Conservation (phyloP, 2,888 invertebrate genomes). For the Allolobophora icterica region DNA sequence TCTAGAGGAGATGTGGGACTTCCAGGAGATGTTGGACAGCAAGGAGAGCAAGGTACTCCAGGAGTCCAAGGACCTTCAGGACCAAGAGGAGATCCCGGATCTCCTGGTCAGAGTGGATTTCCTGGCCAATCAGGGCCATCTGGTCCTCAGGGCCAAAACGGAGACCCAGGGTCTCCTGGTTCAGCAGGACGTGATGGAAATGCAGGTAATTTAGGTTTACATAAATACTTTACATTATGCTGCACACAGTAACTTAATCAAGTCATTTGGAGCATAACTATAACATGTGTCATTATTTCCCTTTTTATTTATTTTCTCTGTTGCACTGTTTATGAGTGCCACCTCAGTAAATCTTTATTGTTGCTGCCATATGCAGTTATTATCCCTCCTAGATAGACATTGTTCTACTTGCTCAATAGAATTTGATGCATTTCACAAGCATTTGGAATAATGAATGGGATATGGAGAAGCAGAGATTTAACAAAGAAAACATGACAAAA, state of each 20-base stretch:
- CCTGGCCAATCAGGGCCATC: constrained; percentile 41
- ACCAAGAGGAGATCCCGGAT: constrained; percentile 40
- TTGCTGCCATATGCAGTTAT: too few relatives aligned
- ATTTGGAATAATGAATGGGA: too few relatives aligned
- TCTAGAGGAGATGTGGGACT: constrained; percentile 46
- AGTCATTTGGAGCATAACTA: background rate
- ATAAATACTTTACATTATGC: background rate
- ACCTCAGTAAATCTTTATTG: too few relatives aligned
- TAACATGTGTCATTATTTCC: too few relatives aligned
- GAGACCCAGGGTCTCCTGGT: constrained; percentile 37
- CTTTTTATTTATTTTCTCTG: too few relatives aligned
- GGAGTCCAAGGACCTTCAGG: constrained; percentile 37
- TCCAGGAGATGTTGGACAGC: constrained; percentile 42
- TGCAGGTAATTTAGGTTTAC: background rate
- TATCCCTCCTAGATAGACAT: too few relatives aligned
- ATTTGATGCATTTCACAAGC: too few relatives aligned
- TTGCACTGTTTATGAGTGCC: too few relatives aligned
- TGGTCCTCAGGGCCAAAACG: constrained; percentile 38
- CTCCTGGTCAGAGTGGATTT: constrained; percentile 38
- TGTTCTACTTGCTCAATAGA: too few relatives aligned
- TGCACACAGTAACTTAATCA: background rate
- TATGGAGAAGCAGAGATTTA: too few relatives aligned
- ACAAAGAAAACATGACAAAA: too few relatives aligned
- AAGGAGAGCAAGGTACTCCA: constrained; percentile 42
- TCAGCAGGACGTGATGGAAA: constrained; percentile 33